phyloP scores from a whole-genome alignment of 2,888 invertebrate species.

The Amblyjoppa fuscipennis region DNA sequence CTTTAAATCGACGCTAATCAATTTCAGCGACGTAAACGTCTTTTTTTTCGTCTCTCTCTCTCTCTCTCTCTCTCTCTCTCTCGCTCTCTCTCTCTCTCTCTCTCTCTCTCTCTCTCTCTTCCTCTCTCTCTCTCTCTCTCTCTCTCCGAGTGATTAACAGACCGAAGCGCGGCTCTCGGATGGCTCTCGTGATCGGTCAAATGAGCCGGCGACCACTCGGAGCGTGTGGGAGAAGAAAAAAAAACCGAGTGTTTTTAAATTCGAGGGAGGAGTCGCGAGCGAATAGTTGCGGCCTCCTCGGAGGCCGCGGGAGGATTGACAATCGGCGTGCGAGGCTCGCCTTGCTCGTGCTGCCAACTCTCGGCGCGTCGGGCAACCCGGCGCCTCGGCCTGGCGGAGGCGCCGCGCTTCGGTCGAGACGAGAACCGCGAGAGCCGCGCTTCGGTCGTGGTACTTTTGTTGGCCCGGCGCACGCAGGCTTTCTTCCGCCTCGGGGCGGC shows the following conservation, averaged over 20 bases:
- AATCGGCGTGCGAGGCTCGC: conserved; percentile 63
- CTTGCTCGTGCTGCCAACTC: conserved; percentile 84
- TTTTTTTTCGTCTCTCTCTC: background rate
- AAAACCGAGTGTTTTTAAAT: background rate
- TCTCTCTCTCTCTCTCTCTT: too few relatives aligned
- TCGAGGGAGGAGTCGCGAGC: conserved; percentile 11
- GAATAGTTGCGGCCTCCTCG: conserved; percentile 35
- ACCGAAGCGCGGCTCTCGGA: background rate
- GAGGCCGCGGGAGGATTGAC: conserved; percentile 56
- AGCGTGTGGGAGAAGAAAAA: background rate
- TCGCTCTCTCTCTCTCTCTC: too few relatives aligned
- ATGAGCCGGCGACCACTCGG: background rate
- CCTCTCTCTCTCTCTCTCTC: background rate
- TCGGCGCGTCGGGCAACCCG: conserved; percentile 71
- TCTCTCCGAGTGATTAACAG: background rate
- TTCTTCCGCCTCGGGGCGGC: conserved; percentile 63
- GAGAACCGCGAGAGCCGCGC: conserved; percentile 62
- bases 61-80: background rate
- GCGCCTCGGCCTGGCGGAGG: conserved; percentile 65
- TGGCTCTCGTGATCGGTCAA: conserved; percentile 11
- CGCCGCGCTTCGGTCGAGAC: conserved; percentile 65
- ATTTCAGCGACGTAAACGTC: conserved; percentile 7
- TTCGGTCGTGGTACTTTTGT: conserved; percentile 26
- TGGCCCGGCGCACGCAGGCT: conserved; percentile 36
- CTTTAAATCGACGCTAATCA: conserved; percentile 55